These are phyloP conservation scores for Oxyteleia sp. DNA, from an alignment of 2,888 invertebrate genomes.

Conservation along the genomic window DNA sequence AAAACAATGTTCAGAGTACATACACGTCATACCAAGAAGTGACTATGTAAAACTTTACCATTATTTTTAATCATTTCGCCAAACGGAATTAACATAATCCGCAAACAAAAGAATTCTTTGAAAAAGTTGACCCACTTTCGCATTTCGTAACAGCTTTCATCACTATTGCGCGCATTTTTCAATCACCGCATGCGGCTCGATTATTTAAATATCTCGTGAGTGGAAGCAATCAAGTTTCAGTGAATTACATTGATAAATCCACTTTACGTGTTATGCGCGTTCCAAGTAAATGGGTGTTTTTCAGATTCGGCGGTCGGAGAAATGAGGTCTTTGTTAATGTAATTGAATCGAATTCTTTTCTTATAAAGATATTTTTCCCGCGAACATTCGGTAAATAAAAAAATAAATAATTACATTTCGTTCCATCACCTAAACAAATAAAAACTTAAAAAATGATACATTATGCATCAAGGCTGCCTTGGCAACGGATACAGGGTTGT, in stretches of 20 bases:
- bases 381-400: no score
- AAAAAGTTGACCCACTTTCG: constrained; percentile 42
- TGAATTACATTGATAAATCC: constrained; percentile 44
- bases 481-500: no score
- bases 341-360: constrained; percentile 32
- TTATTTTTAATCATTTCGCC: constrained; percentile 5
- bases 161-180: constrained; percentile 28
- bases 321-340: constrained; percentile 17
- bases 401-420: no score
- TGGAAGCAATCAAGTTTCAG: constrained; percentile 38
- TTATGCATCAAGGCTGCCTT: no score
- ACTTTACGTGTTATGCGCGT: constrained; percentile 23
- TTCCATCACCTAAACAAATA: no score
- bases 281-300: constrained; percentile 27
- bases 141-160: constrained; percentile 14
- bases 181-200: constrained; percentile 28
- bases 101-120: constrained; percentile 27
- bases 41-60: no score
- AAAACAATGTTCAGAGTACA: no score
- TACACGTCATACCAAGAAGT: no score
- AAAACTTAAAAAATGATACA: no score
- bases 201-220: constrained; percentile 54
- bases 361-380: constrained; percentile 23
- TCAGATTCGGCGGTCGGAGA: constrained; percentile 24
- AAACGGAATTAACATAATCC: constrained; percentile 8